Base-by-base conservation (phyloP, 23 tunicate genomes). In the Pegea sp. region DNA sequence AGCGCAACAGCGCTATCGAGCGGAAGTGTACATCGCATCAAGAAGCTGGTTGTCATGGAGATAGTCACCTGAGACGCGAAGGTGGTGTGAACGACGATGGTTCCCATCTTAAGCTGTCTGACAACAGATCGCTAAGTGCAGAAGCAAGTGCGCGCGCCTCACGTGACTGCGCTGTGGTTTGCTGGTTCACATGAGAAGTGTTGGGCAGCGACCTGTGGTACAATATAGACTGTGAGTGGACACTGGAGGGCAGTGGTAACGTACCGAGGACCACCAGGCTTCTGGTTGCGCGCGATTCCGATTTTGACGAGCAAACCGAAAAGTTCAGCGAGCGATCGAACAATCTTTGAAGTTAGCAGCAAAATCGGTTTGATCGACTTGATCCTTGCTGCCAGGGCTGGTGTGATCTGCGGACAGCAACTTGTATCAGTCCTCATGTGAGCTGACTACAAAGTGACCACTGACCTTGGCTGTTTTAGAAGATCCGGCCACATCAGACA, bases 241-340 rank as follows among this genome's bases (percentile, higher is more conserved):
- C n/a, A n/a, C n/a, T n/a, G n/a, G n/a, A n/a, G n/a, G n/a, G n/a
- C n/a, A n/a, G n/a, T n/a, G n/a, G n/a, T n/a, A n/a, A n/a, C n/a
- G n/a, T n/a, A n/a, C n/a, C n/a, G n/a, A n/a, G n/a, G n/a, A n/a
- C n/a, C n/a, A n/a, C n/a, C n/a, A n/a, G n/a, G n/a, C n/a, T n/a
- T n/a, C n/a, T 38, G 46, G 13, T 38, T 38, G 13, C 16, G 46
- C 13, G 46, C 95, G 0, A 84, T 73, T 26, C 77, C 72, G 29
- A 73, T 67, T 44, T 84, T 84, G 4, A 66, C 95, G 48, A 84
- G 60, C 31, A 84, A 48, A 8, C 76, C 76, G 49, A 84, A 74
- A 26, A 84, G 46, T 44, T 84, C 95, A 24, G 95, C 81, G 1
- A 84, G 66, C 0, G 84, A 74, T 57, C 84, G 58, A 24, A 69